Conservation (phyloP, 2,797 vertebrate genomes). For the Nyctibius grandis region DNA sequence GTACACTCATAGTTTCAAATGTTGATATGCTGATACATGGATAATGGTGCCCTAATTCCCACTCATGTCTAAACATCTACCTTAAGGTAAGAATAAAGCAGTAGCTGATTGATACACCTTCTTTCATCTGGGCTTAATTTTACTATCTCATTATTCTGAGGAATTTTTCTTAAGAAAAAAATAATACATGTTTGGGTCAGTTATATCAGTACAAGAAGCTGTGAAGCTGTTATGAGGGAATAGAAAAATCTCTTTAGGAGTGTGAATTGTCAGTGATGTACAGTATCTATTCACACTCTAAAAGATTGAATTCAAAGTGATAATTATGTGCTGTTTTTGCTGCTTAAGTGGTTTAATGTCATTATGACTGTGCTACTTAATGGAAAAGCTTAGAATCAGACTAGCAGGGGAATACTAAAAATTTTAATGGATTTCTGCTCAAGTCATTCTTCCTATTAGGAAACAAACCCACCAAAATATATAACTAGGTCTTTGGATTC, state of each 20-base stretch:
- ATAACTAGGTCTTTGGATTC: constrained; percentile 26
- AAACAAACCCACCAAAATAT: constrained; percentile 47
- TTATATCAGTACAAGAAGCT: neutral
- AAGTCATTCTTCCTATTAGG: constrained; percentile 24
- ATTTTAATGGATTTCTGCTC: constrained; percentile 46
- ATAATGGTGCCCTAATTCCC: neutral
- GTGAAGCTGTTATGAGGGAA: neutral
- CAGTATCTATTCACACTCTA: neutral
- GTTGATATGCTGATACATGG: neutral
- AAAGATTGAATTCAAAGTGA: constrained; percentile 50
- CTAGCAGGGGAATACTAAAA: constrained; percentile 44
- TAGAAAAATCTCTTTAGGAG: constrained; percentile 4
- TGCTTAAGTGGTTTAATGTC: constrained; percentile 49
- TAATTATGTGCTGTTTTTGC: constrained; percentile 50
- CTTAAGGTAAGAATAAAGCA: neutral
- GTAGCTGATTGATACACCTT: neutral
- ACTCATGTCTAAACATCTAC: neutral
- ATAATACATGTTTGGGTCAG: neutral
- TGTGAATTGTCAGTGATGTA: constrained; percentile 26
- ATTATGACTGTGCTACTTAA: constrained; percentile 42
- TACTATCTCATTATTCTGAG: neutral
- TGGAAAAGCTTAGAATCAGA: constrained; percentile 47
- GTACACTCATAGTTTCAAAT: neutral
- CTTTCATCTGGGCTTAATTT: neutral
- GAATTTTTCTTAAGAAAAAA: neutral